These are phyloP conservation scores for Buceros bicornis DNA, from an alignment of 2,797 vertebrate genomes.

Conservation along the genomic window DNA sequence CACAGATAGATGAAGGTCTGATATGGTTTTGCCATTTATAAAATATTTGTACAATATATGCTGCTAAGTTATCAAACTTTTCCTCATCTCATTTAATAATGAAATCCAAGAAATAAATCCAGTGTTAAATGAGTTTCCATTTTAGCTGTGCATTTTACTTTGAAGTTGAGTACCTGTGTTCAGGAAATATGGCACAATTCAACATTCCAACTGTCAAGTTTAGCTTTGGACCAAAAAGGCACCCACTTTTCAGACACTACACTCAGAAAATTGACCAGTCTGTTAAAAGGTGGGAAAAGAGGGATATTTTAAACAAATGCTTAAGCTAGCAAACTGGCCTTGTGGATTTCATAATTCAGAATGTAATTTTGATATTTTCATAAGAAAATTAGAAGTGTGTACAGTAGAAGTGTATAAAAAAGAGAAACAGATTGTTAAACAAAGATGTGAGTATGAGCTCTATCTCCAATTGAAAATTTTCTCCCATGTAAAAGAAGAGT, in stretches of 20 bases:
- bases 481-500: not conserved
- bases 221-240: not conserved
- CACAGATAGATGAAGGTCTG: not conserved
- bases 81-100: not conserved
- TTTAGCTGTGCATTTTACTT: not conserved
- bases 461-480: not conserved
- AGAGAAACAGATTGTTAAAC: not conserved
- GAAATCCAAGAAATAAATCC: not conserved
- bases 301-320: not conserved
- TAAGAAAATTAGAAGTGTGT: not conserved
- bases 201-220: not conserved
- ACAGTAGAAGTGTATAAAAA: not conserved
- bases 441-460: not conserved
- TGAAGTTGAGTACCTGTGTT: not conserved
- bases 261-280: not conserved
- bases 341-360: not conserved
- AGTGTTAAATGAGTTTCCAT: not conserved
- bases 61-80: not conserved
- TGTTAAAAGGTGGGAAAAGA: not conserved
- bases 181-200: not conserved
- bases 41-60: not conserved
- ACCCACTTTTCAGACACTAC: not conserved
- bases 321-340: not conserved
- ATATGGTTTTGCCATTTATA: not conserved
- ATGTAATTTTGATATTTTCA: not conserved